Evolutionary conservation across 2,797 vertebrate genomes (phyloP).

Genomic region (Tiaroga cobitis): DNA sequence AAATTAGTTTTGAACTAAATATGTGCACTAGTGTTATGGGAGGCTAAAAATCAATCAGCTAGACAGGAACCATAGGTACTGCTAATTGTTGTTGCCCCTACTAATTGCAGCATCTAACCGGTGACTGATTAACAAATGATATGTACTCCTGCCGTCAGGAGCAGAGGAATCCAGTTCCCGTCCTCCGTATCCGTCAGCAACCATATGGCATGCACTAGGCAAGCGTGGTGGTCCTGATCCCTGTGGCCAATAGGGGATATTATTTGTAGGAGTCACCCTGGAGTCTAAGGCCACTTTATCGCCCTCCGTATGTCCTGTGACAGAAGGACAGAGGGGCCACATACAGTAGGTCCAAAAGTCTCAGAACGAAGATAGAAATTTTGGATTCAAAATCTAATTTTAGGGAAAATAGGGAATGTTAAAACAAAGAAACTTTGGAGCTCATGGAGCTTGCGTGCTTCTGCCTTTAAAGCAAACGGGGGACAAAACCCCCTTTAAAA

Average conservation of each 20-base stretch:
- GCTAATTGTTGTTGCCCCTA: conserved; percentile 2
- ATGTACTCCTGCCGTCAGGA: conserved; percentile 39
- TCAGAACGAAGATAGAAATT: neutral
- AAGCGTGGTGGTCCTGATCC: conserved; percentile 73
- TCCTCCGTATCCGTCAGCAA: conserved; percentile 69
- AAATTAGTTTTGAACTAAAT: neutral
- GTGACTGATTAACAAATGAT: conserved; percentile 1
- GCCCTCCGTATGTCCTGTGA: conserved; percentile 57
- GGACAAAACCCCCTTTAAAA: neutral
- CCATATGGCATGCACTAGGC: conserved; percentile 63
- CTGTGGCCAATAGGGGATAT: conserved; percentile 56
- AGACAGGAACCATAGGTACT: neutral
- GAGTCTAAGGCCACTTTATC: conserved; percentile 69
- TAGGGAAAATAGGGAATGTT: neutral
- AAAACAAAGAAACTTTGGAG: neutral
- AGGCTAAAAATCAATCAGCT: neutral
- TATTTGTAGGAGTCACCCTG: conserved; percentile 54
- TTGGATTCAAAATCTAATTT: neutral
- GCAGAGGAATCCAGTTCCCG: conserved; percentile 33
- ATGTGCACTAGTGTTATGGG: neutral
- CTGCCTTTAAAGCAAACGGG: neutral
- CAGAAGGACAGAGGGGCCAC: conserved; percentile 69
- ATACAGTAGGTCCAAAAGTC: conserved; percentile 53
- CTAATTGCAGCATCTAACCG: conserved; percentile 6
- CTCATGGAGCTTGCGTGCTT: neutral